Base-by-base conservation (phyloP, 2,113 vertebrate species). In the Phoxinus phoxinus region DNA sequence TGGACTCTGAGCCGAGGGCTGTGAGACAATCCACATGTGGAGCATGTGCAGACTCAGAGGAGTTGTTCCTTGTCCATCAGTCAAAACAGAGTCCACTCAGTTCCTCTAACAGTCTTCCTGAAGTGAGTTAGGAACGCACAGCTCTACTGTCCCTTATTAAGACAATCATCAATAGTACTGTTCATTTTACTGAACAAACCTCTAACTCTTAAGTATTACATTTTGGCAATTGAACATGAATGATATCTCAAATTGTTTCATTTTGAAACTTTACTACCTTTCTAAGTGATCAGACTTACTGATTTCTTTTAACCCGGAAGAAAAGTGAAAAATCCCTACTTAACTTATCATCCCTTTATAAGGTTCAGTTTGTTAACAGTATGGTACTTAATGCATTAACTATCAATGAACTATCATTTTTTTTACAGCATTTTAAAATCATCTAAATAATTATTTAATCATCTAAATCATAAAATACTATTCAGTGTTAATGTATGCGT, bases 31-130 rank as follows among this genome's bases (percentile, higher is more conserved):
- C 86, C 91, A 92, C 92, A 94, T 93, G 92, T 91, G 93, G 90
- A 92, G 91, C 92, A 91, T 91, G 90, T 92, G 93, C 92, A 91
- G n/a, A n/a, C n/a, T n/a, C n/a, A n/a, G 87, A 90, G 89, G 88
- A 91, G 88, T 83, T 27, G 44, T 35, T 81, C 65, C 61, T 85
- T 63, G 85, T 88, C 90, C 91, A 93, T 94, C 92, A 93, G 93
- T 92, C 93, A 93, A 69, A 65, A 82, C 61, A 44, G 61, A 69
- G n/a, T 65, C 12, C 41, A n/a, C 63, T 48, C n/a, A 5, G 37
- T 32, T 7, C 37, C 9, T 46, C 10, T 65, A 41, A n/a, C 11
- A 72, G 69, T 72, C 37, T 48, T 65, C 6, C 13, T 63, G 12
- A 80, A 61, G 23, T 63, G 6, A 13, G 58, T 25, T 80, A 46